Percentiles rank a stretch among this genome's conserved stretches.
These are phyloP conservation scores for Sminthurides aquaticus DNA, from an alignment of 2,888 invertebrate species.

Conservation along the genomic window DNA sequence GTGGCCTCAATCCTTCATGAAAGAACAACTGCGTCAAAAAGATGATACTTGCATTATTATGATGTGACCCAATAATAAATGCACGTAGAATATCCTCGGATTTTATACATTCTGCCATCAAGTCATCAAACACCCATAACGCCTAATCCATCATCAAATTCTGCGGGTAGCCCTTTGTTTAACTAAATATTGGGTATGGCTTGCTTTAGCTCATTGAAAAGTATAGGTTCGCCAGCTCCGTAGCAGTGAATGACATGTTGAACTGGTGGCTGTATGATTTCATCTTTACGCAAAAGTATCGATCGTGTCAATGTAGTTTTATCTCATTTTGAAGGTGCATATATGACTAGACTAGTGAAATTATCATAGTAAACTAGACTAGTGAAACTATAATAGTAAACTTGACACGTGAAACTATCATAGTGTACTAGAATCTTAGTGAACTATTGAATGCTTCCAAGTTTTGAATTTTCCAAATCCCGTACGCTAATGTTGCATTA, in stretches of 20 bases:
- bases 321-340: background rate
- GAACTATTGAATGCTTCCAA: background rate
- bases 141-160: background rate
- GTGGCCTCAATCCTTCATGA: constrained; percentile 11
- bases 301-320: background rate
- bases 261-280: background rate
- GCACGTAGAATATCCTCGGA: background rate
- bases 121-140: too few species aligned
- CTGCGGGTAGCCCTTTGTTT: background rate
- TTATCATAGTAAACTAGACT: too few species aligned
- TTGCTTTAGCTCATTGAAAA: background rate
- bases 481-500: background rate
- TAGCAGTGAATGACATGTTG: background rate
- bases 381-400: too few species aligned
- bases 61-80: background rate
- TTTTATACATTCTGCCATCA: background rate
- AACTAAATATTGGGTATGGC: background rate
- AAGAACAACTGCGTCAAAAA: constrained; percentile 23
- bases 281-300: background rate
- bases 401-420: background rate
- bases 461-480: background rate
- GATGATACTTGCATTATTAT: background rate
- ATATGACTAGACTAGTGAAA: background rate
- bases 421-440: too few species aligned
- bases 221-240: background rate